Conservation (phyloP, 2,113 vertebrate species). For the Dipodomys merriami region DNA sequence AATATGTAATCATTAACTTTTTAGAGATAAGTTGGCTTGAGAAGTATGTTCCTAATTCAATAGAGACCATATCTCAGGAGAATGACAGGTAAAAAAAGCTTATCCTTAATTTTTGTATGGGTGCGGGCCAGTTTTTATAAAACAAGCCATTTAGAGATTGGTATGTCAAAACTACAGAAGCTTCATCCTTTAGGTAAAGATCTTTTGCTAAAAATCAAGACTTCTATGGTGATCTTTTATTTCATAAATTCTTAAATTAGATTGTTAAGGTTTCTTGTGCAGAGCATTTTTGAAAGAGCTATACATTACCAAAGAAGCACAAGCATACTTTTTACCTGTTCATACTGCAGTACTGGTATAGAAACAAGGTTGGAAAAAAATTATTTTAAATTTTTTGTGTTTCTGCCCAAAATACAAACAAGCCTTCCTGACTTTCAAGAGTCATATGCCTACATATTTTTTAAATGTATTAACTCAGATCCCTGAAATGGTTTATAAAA, state of each 20-base stretch:
- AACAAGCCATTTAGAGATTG: neutral
- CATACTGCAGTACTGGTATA: neutral
- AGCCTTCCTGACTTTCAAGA: neutral
- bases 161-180: neutral
- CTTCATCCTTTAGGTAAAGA: neutral
- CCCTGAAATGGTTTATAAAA: neutral
- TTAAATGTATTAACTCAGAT: neutral
- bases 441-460: neutral
- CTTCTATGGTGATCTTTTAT: neutral
- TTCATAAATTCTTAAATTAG: neutral
- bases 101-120: neutral
- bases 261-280: neutral
- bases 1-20: conserved; percentile 5
- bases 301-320: neutral
- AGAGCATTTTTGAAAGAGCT: neutral
- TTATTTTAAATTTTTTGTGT: conserved; percentile 11
- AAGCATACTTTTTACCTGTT: neutral
- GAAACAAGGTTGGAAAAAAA: neutral
- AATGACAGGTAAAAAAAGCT: neutral
- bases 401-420: neutral
- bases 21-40: neutral
- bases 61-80: conserved; percentile 42
- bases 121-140: neutral
- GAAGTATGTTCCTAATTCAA: neutral
- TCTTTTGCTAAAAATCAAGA: neutral